Evolutionary conservation across 2,888 invertebrate species (phyloP).

Genomic region (Dyspetes luteomarginatus): DNA sequence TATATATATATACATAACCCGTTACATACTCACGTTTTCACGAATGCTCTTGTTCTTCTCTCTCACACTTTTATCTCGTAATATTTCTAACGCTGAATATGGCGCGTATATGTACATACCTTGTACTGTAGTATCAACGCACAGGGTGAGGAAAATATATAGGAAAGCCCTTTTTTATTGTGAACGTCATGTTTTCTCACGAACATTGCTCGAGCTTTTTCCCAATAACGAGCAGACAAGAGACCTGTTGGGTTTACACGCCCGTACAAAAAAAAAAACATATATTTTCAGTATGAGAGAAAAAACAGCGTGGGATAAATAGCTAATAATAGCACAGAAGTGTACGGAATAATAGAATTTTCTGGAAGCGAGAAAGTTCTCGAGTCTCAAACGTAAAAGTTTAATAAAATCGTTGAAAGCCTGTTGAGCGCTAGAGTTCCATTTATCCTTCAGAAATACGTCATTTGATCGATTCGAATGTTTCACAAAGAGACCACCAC

Average conservation of each 20-base stretch:
- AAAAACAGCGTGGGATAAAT: neutral
- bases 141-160: constrained; percentile 10
- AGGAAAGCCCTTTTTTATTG: constrained; percentile 26
- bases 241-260: constrained; percentile 15
- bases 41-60: constrained; percentile 51
- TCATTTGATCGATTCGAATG: too few species aligned
- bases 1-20: constrained; percentile 22
- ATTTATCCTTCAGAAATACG: too few species aligned
- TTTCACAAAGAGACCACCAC: too few species aligned
- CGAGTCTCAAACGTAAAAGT: neutral
- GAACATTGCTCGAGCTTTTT: constrained; percentile 11
- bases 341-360: neutral
- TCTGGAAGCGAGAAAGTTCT: neutral
- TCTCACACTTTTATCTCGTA: constrained; percentile 42
- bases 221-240: neutral
- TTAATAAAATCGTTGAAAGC: too few species aligned
- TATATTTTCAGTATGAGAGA: neutral
- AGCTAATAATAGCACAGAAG: neutral
- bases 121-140: constrained; percentile 15
- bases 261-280: neutral
- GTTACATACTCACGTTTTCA: constrained; percentile 41
- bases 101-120: constrained; percentile 29
- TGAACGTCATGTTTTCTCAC: constrained; percentile 36
- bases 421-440: too few species aligned
- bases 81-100: constrained; percentile 20